Evolutionary conservation across 1,140 invertebrate genomes (phyloP), one percentile per base, ranked within the genome.

Genomic region (Vollenhovia emeryi): DNA sequence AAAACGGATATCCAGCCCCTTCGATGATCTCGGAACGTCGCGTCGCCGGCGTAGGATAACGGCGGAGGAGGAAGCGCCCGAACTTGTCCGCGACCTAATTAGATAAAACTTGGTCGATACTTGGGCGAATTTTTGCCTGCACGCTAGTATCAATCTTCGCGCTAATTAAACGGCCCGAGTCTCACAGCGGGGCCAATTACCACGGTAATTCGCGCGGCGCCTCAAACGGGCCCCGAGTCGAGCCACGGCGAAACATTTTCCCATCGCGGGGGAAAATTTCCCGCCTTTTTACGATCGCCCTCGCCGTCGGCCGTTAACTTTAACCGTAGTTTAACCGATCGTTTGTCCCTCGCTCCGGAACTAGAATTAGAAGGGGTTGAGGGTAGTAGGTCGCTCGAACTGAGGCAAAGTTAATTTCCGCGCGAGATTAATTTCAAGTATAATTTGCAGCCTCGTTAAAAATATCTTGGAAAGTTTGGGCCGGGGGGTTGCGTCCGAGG

Each of bases 51-150:
- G 33, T 6, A 69, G n/a, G 36, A 71, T 71, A 71, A 36, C 18
- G 48, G 62, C 11, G 7, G 11, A 24, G 11, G 13, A 52, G 21
- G 36, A 52, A 27, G 33, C n/a, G n/a, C 27, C 13, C 33, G 21
- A 80, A 71, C 78, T 80, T 71, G 62, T 71, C 36, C 8, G 27
- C 78, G 78, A 82, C 66, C 78, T 73, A 82, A 82, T 82, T 71
- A 71, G 66, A 82, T 82, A 82, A 82, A 59, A 57, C 78, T 59
- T 24, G 66, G 64, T 55, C 50, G 78, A 82, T 57, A 73, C 78
- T 71, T 80, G 1, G 66, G 73, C n/a, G 66, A 82, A 71, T 82
- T 82, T 82, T 82, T 82, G 50, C 78, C 52, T 3, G 66, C 50
- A 79, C 45, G 64, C 48, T 30, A 27, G 76, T 80, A 73, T 73